phyloP scores from a whole-genome alignment of 2,113 vertebrate species.

The Leucoraja erinaceus region DNA sequence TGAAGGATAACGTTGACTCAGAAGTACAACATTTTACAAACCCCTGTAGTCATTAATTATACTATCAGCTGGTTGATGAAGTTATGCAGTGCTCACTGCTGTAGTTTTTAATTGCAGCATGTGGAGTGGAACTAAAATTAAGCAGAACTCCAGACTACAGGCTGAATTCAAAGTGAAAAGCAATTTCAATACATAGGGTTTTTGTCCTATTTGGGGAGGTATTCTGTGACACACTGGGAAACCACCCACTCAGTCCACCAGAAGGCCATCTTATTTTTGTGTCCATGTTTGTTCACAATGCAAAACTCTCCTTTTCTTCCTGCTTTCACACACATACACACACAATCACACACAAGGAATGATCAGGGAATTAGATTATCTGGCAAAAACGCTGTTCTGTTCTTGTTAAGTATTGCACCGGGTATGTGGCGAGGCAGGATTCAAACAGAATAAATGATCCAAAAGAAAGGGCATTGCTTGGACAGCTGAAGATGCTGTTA shows the following conservation, averaged over 20 bases:
- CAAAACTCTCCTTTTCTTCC: background rate
- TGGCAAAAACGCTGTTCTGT: background rate
- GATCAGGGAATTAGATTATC: background rate
- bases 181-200: background rate
- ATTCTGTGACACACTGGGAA: background rate
- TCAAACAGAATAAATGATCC: constrained; percentile 29
- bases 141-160: constrained; percentile 45
- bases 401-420: background rate
- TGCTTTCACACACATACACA: background rate
- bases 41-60: constrained; percentile 51
- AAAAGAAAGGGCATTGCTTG: constrained; percentile 4
- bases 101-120: constrained; percentile 48
- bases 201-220: background rate
- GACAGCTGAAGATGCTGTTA: constrained; percentile 30
- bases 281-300: background rate
- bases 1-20: constrained; percentile 42
- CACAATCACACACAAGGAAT: background rate
- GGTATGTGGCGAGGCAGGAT: background rate
- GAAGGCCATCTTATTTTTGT: no score
- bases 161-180: constrained; percentile 35
- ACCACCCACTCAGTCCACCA: background rate
- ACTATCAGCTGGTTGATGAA: constrained; percentile 48
- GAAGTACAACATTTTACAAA: constrained; percentile 51
- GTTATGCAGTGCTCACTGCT: constrained; percentile 46
- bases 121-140: constrained; percentile 42